Conservation (phyloP, 2,797 vertebrate species). For the Remorina albescens region DNA sequence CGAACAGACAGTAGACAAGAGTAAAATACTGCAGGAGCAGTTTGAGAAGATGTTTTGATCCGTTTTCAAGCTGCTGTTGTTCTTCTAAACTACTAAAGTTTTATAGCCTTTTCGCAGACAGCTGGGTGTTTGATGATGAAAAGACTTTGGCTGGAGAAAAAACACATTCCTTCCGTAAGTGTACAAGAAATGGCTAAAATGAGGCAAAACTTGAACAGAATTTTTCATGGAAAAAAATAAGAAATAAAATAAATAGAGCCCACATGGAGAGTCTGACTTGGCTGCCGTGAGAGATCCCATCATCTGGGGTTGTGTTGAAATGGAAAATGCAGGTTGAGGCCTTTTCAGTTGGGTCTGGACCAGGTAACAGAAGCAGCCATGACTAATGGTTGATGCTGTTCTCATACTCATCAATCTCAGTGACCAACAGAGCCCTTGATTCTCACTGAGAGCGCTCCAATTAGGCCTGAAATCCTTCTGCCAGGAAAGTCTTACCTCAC, state of each 20-base stretch:
- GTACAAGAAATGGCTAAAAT: not conserved
- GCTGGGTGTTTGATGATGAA: conserved; percentile 4
- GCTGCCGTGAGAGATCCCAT: conserved; percentile 27
- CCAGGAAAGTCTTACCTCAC: conserved; percentile 56
- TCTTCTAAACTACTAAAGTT: not conserved
- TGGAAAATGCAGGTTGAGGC: conserved; percentile 33
- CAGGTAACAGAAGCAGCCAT: conserved; percentile 40
- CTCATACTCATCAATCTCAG: conserved; percentile 33
- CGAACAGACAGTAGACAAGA: not conserved
- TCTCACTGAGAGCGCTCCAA: conserved; percentile 24
- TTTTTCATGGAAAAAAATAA: not conserved
- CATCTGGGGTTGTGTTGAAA: conserved; percentile 8
- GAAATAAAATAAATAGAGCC: too few species aligned
- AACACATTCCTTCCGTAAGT: conserved; percentile 8
- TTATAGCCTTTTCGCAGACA: not conserved
- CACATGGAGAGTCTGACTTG: conserved; percentile 26
- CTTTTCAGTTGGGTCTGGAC: conserved; percentile 3
- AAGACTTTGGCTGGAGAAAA: conserved; percentile 2
- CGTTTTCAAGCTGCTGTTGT: not conserved
- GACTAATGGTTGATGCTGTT: conserved; percentile 30
- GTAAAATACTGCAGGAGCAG: not conserved
- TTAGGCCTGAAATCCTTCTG: conserved; percentile 14
- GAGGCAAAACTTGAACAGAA: conserved; percentile 7
- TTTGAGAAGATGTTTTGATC: not conserved
- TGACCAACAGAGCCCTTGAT: not conserved